These are phyloP conservation scores for Muschampia plurimacula DNA, from an alignment of 2,888 invertebrate genomes.

Conservation along the genomic window DNA sequence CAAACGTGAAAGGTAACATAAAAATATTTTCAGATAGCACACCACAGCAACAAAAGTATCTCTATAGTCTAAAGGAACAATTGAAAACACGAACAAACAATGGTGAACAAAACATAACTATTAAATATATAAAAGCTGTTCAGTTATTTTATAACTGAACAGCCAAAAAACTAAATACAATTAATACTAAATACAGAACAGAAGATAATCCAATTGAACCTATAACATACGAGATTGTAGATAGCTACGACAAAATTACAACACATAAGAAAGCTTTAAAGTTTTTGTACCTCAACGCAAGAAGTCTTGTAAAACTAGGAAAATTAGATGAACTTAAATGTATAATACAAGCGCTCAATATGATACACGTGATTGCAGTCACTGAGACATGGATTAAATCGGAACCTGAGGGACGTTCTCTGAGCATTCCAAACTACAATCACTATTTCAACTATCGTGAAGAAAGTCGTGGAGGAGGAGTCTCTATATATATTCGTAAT, in stretches of 20 bases:
- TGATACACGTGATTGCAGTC: neutral
- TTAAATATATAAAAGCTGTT: conserved; percentile 1
- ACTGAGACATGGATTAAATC: conserved; percentile 14
- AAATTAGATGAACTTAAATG: conserved; percentile 4
- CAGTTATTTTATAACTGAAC: neutral
- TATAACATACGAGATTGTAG: neutral
- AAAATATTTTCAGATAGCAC: conserved; percentile 17
- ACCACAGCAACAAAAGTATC: conserved; percentile 13
- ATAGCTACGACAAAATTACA: neutral
- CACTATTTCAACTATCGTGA: conserved; percentile 2
- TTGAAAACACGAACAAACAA: neutral
- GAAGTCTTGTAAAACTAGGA: conserved; percentile 3
- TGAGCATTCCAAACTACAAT: neutral
- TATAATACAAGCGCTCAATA: neutral
- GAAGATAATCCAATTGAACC: neutral
- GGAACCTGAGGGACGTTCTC: neutral
- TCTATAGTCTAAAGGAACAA: neutral
- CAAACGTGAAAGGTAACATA: conserved; percentile 1
- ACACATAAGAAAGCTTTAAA: neutral
- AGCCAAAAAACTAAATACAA: neutral
- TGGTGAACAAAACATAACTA: neutral
- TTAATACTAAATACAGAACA: neutral
- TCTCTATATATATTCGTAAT: neutral
- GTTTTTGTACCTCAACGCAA: neutral
- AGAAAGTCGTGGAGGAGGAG: neutral